Conservation (phyloP, 2,888 invertebrate genomes). For the Drosophila kambysellisi region DNA sequence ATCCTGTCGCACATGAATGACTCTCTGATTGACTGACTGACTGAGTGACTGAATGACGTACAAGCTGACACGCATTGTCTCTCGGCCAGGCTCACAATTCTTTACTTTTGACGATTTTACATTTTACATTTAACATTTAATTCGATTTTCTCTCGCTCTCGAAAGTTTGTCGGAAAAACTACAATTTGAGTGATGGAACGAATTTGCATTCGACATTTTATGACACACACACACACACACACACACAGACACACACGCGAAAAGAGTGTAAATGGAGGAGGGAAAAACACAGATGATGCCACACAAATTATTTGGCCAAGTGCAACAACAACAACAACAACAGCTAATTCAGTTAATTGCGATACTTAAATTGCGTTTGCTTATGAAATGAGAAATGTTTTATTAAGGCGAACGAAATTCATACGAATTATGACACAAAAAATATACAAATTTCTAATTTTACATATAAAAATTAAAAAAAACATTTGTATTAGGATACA, state of each 20-base stretch:
- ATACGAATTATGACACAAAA: slow-evolving; percentile 20
- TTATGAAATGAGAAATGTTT: slow-evolving; percentile 11
- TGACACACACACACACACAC: slow-evolving; percentile 1
- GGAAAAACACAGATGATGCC: slow-evolving; percentile 18
- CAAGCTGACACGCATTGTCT: slow-evolving; percentile 73
- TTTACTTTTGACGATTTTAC: slow-evolving; percentile 45
- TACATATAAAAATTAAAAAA: slow-evolving; percentile 11
- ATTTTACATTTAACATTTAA: slow-evolving; percentile 53
- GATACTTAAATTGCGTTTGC: slow-evolving; percentile 38
- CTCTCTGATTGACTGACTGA: slow-evolving; percentile 46
- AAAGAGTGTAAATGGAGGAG: neutral
- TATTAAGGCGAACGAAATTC: slow-evolving; percentile 2
- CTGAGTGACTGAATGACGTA: slow-evolving; percentile 42
- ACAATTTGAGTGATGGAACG: slow-evolving; percentile 78
- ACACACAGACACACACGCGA: neutral
- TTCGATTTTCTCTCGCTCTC: slow-evolving; percentile 51
- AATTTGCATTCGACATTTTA: slow-evolving; percentile 73
- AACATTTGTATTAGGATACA: neutral
- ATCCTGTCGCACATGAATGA: slow-evolving; percentile 50
- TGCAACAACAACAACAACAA: slow-evolving; percentile 6
- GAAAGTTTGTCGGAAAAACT: slow-evolving; percentile 54
- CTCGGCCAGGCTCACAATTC: slow-evolving; percentile 49
- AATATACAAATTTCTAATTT: slow-evolving; percentile 13
- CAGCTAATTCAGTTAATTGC: slow-evolving; percentile 41
- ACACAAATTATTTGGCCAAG: slow-evolving; percentile 11